Conservation (phyloP, 92 coral and sea anemone species). For the Micromussa lordhowensis region DNA sequence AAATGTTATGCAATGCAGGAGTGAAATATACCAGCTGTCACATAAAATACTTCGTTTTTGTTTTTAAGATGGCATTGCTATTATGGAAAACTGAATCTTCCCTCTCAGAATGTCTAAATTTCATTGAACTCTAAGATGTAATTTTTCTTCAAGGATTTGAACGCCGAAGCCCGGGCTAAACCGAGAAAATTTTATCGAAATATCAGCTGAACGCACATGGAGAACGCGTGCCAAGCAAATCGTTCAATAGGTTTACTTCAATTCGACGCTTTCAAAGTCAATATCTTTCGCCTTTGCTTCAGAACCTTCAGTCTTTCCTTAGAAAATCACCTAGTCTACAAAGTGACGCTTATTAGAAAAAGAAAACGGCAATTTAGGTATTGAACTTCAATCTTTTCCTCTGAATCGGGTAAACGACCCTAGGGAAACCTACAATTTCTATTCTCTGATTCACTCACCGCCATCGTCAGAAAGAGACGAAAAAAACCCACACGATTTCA, state of each 20-base stretch:
- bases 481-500: background rate
- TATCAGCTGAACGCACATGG: slow-evolving; percentile 36
- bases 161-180: background rate
- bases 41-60: background rate
- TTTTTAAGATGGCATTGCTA: background rate
- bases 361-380: background rate
- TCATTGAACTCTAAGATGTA: background rate
- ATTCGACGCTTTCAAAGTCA: background rate
- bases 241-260: background rate
- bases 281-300: background rate
- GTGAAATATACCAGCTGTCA: background rate
- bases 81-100: background rate
- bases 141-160: background rate
- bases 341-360: background rate
- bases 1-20: background rate
- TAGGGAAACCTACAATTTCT: background rate
- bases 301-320: background rate
- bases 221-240: slow-evolving; percentile 16
- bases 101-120: background rate
- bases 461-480: slow-evolving; percentile 16
- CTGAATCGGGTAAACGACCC: background rate
- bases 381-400: background rate
- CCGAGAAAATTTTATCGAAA: background rate
- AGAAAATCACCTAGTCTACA: no score
- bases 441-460: slow-evolving; percentile 23